Percentiles rank a stretch among this genome's conserved stretches.
These are phyloP conservation scores for Auanema freiburgensis DNA, from an alignment of 2,888 invertebrate species.

Conservation along the genomic window DNA sequence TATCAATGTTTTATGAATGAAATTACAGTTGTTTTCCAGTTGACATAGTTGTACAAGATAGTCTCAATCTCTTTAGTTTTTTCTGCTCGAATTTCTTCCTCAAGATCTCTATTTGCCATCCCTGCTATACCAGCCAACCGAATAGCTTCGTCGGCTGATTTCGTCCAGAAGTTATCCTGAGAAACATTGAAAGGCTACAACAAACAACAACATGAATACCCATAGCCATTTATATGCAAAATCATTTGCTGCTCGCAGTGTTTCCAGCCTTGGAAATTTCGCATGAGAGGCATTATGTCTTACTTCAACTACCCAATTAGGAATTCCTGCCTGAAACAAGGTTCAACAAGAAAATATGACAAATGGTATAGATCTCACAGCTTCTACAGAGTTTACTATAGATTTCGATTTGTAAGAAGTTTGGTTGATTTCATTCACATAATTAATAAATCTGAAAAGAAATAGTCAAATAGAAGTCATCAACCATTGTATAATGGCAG, in stretches of 20 bases:
- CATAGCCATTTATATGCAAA: constrained; percentile 76
- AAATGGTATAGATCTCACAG: not conserved
- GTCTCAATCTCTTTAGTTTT: not conserved
- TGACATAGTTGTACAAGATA: not conserved
- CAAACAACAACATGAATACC: constrained; percentile 59
- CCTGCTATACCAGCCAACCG: not conserved
- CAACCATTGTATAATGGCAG: too few relatives aligned
- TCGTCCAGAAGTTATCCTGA: constrained; percentile 25
- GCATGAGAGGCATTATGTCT: constrained; percentile 80
- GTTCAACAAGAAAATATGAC: not conserved
- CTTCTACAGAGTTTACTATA: constrained; percentile 32
- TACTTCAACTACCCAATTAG: constrained; percentile 79
- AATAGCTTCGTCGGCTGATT: constrained; percentile 23
- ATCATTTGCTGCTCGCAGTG: constrained; percentile 73
- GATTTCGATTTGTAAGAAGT: constrained; percentile 37
- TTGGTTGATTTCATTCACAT: constrained; percentile 64
- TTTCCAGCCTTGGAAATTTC: constrained; percentile 73
- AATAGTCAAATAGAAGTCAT: not conserved
- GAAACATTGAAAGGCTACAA: too few relatives aligned
- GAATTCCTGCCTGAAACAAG: constrained; percentile 72
- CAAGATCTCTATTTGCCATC: not conserved
- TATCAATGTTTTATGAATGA: too few relatives aligned
- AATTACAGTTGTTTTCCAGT: too few relatives aligned
- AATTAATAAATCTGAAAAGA: constrained; percentile 64
- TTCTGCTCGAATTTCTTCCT: constrained; percentile 1